These are phyloP conservation scores for Peromyscus aztecus DNA, from an alignment of 2,797 vertebrate species.

Conservation along the genomic window DNA sequence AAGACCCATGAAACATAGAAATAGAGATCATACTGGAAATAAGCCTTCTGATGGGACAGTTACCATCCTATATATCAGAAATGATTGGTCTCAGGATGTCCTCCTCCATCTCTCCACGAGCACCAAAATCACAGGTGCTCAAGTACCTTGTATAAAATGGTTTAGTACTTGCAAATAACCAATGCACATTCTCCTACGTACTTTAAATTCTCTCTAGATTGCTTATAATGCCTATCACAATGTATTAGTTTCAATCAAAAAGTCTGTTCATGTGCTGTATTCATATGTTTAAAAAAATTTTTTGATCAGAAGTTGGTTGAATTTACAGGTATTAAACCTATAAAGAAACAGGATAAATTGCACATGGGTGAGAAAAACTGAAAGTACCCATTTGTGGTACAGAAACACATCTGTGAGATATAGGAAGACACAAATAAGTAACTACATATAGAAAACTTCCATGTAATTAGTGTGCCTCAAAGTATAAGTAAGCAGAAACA, in stretches of 20 bases:
- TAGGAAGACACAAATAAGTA: neutral
- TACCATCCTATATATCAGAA: neutral
- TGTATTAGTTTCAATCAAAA: neutral
- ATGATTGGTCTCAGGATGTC: neutral
- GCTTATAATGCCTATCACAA: neutral
- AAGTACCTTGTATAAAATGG: neutral
- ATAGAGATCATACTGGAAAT: neutral
- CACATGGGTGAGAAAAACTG: neutral
- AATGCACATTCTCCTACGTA: neutral
- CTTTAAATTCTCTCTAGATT: neutral
- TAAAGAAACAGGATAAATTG: neutral
- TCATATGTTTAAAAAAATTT: neutral
- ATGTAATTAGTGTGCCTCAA: neutral
- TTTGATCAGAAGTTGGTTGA: neutral
- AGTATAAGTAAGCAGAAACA: neutral
- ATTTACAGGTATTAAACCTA: neutral
- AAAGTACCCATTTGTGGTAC: neutral
- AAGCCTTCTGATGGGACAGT: neutral
- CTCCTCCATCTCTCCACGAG: neutral
- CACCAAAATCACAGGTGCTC: neutral
- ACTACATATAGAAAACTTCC: neutral
- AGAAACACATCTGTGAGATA: neutral
- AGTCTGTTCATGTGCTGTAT: too few relatives aligned
- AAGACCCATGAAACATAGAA: conserved; percentile 8
- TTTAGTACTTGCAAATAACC: neutral